Conservation (phyloP, 2,888 invertebrate genomes). For the Andricus curvator region DNA sequence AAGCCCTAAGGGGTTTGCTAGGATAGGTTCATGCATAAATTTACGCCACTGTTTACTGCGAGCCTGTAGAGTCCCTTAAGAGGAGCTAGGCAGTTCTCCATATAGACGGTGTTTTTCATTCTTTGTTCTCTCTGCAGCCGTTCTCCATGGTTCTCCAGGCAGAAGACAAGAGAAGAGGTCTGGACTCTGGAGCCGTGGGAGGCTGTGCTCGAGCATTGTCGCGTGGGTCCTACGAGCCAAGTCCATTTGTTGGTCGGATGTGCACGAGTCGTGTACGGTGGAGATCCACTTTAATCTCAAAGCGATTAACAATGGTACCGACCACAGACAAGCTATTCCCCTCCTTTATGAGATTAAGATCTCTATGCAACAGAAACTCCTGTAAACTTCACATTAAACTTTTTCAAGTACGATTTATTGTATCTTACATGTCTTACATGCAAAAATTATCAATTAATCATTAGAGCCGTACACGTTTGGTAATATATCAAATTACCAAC, state of each 20-base stretch:
- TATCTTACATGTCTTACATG: background rate
- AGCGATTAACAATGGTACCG: conserved; percentile 41
- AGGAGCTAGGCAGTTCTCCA: background rate
- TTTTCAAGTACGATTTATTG: conserved; percentile 24
- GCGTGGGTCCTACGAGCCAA: conserved; percentile 35
- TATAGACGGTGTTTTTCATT: conserved; percentile 15
- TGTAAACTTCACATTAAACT: conserved; percentile 36
- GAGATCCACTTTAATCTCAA: conserved; percentile 41
- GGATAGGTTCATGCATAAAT: conserved; percentile 28
- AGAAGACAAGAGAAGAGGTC: conserved; percentile 29
- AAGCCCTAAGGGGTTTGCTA: background rate
- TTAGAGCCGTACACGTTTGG: background rate
- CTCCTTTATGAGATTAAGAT: conserved; percentile 39
- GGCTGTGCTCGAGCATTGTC: conserved; percentile 35
- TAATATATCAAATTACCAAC: background rate
- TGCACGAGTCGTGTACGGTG: conserved; percentile 32
- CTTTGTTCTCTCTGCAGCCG: conserved; percentile 12
- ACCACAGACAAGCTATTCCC: conserved; percentile 41
- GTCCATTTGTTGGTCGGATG: conserved; percentile 35
- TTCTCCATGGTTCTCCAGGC: conserved; percentile 35
- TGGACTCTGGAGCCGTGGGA: conserved; percentile 15
- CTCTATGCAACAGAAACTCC: conserved; percentile 40
- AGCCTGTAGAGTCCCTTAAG: conserved; percentile 29
- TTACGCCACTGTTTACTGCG: conserved; percentile 26
- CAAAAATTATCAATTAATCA: background rate